Conservation (phyloP, 2,888 invertebrate genomes). For the Neocrepidodera transversa region DNA sequence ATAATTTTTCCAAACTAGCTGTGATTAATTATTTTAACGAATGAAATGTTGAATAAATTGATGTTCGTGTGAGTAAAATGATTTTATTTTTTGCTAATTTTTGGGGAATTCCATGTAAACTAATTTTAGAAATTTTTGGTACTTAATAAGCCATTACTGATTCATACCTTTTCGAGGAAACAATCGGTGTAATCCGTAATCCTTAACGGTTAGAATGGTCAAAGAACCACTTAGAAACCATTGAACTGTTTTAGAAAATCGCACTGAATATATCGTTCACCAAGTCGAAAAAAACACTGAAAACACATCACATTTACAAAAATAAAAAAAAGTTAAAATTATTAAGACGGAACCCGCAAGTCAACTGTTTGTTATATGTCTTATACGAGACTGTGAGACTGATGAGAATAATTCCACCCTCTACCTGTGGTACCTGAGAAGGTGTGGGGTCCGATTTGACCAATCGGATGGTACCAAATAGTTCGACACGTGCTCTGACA, state of each 20-base stretch:
- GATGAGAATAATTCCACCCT: conserved; percentile 42
- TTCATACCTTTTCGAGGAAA: background rate
- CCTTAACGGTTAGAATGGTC: background rate
- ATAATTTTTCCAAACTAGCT: too few species aligned
- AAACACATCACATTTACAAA: conserved; percentile 27
- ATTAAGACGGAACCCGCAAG: conserved; percentile 10
- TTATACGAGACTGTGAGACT: conserved; percentile 37
- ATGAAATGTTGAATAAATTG: too few species aligned
- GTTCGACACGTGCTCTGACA: conserved; percentile 42
- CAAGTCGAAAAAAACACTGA: background rate
- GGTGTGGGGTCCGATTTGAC: conserved; percentile 47
- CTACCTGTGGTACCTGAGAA: conserved; percentile 44
- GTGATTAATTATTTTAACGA: too few species aligned
- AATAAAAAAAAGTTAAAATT: conserved; percentile 15
- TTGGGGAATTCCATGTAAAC: too few species aligned
- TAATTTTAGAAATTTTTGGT: too few species aligned
- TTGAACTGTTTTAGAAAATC: background rate
- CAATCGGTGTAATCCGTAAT: background rate
- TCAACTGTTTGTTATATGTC: conserved; percentile 35
- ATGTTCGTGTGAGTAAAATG: too few species aligned
- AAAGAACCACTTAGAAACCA: background rate
- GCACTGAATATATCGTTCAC: background rate
- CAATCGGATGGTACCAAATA: conserved; percentile 36
- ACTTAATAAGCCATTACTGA: background rate
- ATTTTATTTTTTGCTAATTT: too few species aligned